Percentiles rank a stretch among this genome's conserved stretches.
These are phyloP conservation scores for Ptilodon capucinus DNA, from an alignment of 2,888 invertebrate species.

Conservation along the genomic window DNA sequence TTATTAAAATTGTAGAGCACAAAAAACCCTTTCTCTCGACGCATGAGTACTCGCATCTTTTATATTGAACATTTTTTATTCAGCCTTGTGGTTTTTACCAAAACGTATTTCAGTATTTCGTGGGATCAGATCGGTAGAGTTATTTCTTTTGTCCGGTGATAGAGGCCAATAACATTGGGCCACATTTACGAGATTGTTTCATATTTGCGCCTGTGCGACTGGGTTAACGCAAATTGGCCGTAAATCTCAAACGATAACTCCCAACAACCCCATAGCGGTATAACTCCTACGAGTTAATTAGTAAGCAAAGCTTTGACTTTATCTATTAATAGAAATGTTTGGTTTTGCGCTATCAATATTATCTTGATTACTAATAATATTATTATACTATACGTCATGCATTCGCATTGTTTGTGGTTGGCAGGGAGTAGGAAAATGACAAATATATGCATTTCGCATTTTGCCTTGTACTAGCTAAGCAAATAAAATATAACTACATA, in stretches of 20 bases:
- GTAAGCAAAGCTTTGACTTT: constrained; percentile 3
- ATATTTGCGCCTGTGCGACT: constrained; percentile 19
- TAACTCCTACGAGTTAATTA: constrained; percentile 25
- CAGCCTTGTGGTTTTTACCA: neutral
- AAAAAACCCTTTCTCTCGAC: neutral
- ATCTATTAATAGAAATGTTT: neutral
- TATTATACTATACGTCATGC: too few species aligned
- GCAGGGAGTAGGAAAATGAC: too few species aligned
- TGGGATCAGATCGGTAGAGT: constrained; percentile 5
- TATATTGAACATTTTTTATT: constrained; percentile 1
- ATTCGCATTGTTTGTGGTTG: too few species aligned
- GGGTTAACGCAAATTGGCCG: constrained; percentile 19
- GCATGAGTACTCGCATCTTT: neutral
- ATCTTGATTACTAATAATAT: neutral
- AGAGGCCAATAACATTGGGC: constrained; percentile 17
- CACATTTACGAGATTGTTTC: constrained; percentile 21
- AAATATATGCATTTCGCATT: too few species aligned
- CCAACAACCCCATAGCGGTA: constrained; percentile 9
- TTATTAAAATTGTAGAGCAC: neutral
- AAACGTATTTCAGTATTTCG: constrained; percentile 9
- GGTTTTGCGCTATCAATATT: neutral
- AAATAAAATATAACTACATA: too few species aligned
- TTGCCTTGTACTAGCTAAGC: too few species aligned
- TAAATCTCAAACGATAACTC: constrained; percentile 14
- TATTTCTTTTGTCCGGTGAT: constrained; percentile 12